phyloP scores from a whole-genome alignment of 2,797 vertebrate genomes.

The Tenualosa ilisha region DNA sequence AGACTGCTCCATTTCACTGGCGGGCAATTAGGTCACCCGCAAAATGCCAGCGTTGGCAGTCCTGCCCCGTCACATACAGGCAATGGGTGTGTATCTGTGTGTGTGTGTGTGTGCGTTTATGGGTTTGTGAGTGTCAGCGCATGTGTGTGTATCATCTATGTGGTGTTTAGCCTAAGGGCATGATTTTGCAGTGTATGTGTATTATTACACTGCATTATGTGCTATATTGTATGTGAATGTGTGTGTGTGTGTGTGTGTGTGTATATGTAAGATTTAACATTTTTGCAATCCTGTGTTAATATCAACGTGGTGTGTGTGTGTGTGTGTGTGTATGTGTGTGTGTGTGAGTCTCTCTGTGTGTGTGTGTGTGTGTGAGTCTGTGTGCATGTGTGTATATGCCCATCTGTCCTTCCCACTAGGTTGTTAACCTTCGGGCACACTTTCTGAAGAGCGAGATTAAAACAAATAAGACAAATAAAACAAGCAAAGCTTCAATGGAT shows the following conservation, averaged over 20 bases:
- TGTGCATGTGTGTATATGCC: background rate
- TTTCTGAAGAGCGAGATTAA: constrained; percentile 48
- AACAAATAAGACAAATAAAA: constrained; percentile 50
- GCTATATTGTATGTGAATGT: background rate
- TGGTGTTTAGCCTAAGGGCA: too few species aligned
- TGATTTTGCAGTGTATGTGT: too few species aligned
- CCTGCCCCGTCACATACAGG: background rate
- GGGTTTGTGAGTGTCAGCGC: background rate
- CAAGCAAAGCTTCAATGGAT: constrained; percentile 40
- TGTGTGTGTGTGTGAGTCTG: background rate
- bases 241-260: constrained; percentile 31
- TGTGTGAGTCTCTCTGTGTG: background rate
- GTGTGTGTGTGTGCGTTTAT: background rate
- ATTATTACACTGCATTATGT: background rate
- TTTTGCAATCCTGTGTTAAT: background rate
- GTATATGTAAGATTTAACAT: background rate
- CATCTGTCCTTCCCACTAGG: constrained; percentile 23
- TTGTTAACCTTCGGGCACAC: constrained; percentile 39
- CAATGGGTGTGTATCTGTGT: background rate
- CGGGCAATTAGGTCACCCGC: constrained; percentile 42
- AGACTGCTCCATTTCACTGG: constrained; percentile 17
- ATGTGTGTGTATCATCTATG: background rate
- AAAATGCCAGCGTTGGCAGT: constrained; percentile 38
- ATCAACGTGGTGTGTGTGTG: background rate
- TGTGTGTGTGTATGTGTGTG: too few species aligned